Evolutionary conservation across 2,797 vertebrate species (phyloP).

Genomic region (Crax fasciolata): DNA sequence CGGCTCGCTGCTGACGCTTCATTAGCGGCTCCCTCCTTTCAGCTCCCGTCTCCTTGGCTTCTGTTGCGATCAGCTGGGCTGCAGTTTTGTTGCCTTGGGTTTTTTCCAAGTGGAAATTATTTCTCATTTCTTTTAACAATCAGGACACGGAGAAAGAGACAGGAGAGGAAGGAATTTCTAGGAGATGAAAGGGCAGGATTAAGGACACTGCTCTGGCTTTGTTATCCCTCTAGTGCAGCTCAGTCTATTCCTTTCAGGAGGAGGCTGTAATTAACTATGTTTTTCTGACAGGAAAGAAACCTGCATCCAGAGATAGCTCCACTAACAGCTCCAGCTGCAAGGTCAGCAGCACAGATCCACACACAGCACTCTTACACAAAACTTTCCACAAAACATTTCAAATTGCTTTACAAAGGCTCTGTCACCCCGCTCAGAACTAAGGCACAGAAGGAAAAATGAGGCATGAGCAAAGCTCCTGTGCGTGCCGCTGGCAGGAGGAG

Average conservation of each 20-base stretch:
- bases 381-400: not conserved
- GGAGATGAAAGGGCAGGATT: constrained; percentile 70
- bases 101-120: constrained; percentile 71
- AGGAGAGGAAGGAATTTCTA: constrained; percentile 56
- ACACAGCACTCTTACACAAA: not conserved
- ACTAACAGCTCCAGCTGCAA: not conserved
- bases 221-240: constrained; percentile 33
- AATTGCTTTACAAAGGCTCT: not conserved
- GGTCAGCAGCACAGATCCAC: not conserved
- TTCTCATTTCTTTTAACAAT: constrained; percentile 63
- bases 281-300: constrained; percentile 22
- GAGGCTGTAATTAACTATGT: constrained; percentile 64
- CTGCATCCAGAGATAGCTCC: constrained; percentile 10
- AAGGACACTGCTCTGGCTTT: constrained; percentile 38
- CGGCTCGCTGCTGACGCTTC: constrained; percentile 38
- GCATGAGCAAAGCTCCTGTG: not conserved
- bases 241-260: constrained; percentile 67
- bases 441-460: not conserved
- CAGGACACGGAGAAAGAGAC: constrained; percentile 28
- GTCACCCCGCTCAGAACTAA: not conserved
- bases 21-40: constrained; percentile 62
- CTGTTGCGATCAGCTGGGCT: constrained; percentile 36
- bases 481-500: fast-evolving
- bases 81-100: constrained; percentile 43
- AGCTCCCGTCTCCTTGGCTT: constrained; percentile 19